phyloP scores from a whole-genome alignment of 2,888 invertebrate genomes.

The Eurytoma adleriae region DNA sequence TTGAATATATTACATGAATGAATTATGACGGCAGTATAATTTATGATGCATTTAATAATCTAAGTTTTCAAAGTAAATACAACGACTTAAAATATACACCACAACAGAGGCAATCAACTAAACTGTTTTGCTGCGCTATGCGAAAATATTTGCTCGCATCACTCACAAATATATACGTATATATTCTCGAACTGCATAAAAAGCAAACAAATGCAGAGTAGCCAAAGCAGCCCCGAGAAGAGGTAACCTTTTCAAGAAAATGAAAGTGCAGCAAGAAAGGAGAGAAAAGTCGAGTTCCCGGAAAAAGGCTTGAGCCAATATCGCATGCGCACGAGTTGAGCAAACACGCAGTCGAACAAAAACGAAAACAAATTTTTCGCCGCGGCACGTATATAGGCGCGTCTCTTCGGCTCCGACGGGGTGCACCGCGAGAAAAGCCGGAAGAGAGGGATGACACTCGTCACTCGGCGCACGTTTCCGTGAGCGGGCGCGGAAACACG shows the following conservation, averaged over 20 bases:
- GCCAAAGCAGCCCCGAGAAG: no score
- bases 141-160: no score
- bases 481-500: constrained; percentile 34
- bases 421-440: background rate
- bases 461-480: background rate
- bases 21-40: no score
- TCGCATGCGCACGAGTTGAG: background rate
- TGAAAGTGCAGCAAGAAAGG: constrained; percentile 17
- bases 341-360: constrained; percentile 15
- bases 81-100: no score
- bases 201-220: no score
- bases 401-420: background rate
- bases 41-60: no score
- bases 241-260: constrained; percentile 23
- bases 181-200: no score
- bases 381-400: background rate
- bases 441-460: background rate
- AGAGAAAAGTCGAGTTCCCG: constrained; percentile 12
- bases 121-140: no score
- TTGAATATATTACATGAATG: no score
- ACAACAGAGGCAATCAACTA: no score
- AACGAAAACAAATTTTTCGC: background rate
- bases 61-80: no score
- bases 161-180: no score
- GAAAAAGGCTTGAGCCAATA: constrained; percentile 24